Evolutionary conservation across 2,113 vertebrate genomes (phyloP), one percentile per base, ranked within the genome.

Genomic region (Ceratotherium simum): DNA sequence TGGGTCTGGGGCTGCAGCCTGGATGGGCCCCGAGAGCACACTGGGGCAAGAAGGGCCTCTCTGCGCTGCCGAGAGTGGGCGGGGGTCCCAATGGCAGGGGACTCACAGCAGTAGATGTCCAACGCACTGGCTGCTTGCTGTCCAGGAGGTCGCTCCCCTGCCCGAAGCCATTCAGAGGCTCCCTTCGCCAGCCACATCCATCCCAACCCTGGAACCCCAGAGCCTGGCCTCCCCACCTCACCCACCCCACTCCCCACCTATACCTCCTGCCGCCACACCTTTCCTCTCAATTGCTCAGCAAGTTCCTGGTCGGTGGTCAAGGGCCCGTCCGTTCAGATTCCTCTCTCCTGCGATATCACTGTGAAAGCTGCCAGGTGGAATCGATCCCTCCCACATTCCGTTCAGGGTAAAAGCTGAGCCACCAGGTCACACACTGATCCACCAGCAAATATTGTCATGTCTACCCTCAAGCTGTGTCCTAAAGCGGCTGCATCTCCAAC

Each of bases 11-110:
- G 14, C 42, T 33, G 6, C 56, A 1, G 10, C 60, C 36, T 33
- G 18, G n/a, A 33, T 78, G 36, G 73, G 27, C 51, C 73, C 31
- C 8, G 25, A 6, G 51, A 36, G 36, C 33, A 36, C 8, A 31
- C 56, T 2, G 69, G 51, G 78, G 21, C 8, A 1, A 46, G 46
- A 84, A 65, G 58, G 69, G 48, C 58, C 51, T 69, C 31, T 8
- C 39, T 23, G 3, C 5, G 23, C 23, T n/a, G 58, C 31, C 18
- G 3, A 31, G 42, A 11, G 46, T 11, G 21, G 27, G 2, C 7
- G 0, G 11, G 16, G 6, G 21, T 13, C 48, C 31, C 9, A 4
- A 3, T 0, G 58, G 17, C 65, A n/a, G 5, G 60, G 72, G 33
- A 27, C 60, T 81, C 58, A 14, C 5, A 29, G 6, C 13, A 1